Evolutionary conservation across 2,797 vertebrate species (phyloP).

Genomic region (Acropternis orthonyx): DNA sequence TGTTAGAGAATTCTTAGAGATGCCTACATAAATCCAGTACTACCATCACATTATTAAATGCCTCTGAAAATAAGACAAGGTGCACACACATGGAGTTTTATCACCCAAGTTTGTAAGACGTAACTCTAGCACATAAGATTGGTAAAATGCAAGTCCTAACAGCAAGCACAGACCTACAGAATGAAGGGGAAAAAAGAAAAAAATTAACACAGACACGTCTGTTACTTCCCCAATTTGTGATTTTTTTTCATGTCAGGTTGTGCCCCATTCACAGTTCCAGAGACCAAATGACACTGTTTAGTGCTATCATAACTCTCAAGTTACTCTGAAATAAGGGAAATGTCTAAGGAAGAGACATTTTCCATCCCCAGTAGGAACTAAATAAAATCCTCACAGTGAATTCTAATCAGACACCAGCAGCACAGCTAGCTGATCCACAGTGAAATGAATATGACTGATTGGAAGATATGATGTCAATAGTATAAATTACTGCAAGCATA

Average conservation of each 20-base stretch:
- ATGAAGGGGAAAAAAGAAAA: neutral
- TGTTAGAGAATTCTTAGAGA: neutral
- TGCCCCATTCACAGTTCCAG: neutral
- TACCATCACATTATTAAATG: neutral
- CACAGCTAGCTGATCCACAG: constrained; percentile 30
- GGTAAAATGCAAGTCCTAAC: neutral
- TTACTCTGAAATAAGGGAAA: neutral
- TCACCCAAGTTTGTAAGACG: neutral
- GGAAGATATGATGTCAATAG: constrained; percentile 13
- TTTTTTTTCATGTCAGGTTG: neutral
- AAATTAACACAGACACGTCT: neutral
- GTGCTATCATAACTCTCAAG: neutral
- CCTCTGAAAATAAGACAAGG: neutral
- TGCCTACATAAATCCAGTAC: neutral
- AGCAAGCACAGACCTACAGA: neutral
- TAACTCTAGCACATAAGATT: neutral
- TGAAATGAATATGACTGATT: neutral
- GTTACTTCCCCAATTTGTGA: neutral
- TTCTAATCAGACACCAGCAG: constrained; percentile 39
- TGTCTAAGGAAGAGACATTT: neutral
- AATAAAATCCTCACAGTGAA: constrained; percentile 27
- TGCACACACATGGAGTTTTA: neutral
- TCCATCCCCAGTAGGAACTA: neutral
- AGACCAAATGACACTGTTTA: neutral
- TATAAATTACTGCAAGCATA: constrained; percentile 24